Evolutionary conservation across 2,113 vertebrate genomes (phyloP), one percentile per base, ranked within the genome.

Genomic region (Mustelus asterias): DNA sequence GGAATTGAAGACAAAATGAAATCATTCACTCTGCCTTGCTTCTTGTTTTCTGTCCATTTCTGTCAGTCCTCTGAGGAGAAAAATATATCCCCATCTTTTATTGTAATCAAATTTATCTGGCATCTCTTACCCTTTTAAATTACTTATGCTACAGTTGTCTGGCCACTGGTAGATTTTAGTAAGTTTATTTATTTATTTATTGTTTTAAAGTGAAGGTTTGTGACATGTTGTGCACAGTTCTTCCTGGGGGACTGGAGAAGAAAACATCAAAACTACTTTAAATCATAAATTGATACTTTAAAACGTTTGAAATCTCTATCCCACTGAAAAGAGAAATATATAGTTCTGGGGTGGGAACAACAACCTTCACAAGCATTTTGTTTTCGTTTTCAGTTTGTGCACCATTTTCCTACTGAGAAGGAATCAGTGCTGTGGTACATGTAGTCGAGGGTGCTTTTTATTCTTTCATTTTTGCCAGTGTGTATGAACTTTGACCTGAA

Each of bases 41-140:
- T 70, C 72, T 98, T 98, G 98, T 97, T 98, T 98, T 98, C 98
- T 98, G 98, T 98, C 98, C 98, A 97, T 98, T 98, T 98, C 97
- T 98, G 97, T 97, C 97, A 98, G 98, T 98, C 98, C 98, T 98
- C 98, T 96, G 97, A 98, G 98, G 98, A 98, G 98, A 97, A 97
- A 97, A 98, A 97, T 97, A 98, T 98, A 97, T 98, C 98, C 98
- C 98, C 97, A 98, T 98, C 98, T 98, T 98, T 98, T 98, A 98
- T 99, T 98, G 98, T 98, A 98, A 99, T 99, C 98, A 97, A 97
- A 98, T 98, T 98, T 98, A 98, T 98, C 97, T 98, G 98, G 98
- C 98, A 98, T 98, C 97, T 98, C 97, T 97, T 97, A 97, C 98
- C 97, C 97, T 97, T 97, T 97, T 97, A 97, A 98, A 98, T 98